Conservation (phyloP, 2,888 invertebrate species). For the Piscicola geometra region DNA sequence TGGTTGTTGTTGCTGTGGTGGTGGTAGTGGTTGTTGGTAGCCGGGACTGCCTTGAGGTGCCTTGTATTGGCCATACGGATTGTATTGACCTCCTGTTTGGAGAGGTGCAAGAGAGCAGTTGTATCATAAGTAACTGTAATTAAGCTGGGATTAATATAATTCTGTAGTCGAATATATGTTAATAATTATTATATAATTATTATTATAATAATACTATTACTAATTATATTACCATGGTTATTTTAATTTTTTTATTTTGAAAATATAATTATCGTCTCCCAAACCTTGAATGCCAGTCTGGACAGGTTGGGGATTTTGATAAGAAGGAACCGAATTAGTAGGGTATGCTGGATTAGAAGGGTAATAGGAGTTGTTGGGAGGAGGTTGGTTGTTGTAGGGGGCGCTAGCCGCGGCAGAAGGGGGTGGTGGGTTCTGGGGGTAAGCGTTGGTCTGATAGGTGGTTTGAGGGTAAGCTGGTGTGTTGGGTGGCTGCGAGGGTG, state of each 20-base stretch:
- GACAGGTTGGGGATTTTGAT: slow-evolving; percentile 1
- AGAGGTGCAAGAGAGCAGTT: too few relatives aligned
- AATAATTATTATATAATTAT: too few relatives aligned
- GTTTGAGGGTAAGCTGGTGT: too few relatives aligned
- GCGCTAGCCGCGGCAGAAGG: background rate
- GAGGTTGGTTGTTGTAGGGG: background rate
- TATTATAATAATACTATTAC: too few relatives aligned
- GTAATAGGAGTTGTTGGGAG: background rate
- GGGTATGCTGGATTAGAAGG: background rate
- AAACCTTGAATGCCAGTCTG: slow-evolving; percentile 20
- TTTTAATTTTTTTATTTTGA: background rate
- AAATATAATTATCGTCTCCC: background rate
- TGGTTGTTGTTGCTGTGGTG: too few relatives aligned
- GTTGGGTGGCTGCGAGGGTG: background rate
- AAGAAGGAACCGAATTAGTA: background rate
- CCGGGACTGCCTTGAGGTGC: background rate
- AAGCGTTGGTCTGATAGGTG: background rate
- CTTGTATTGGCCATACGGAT: slow-evolving; percentile 1
- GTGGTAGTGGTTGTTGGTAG: too few relatives aligned
- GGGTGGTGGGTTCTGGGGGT: background rate
- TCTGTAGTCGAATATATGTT: too few relatives aligned
- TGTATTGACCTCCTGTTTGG: background rate
- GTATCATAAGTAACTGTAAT: too few relatives aligned
- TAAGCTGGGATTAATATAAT: too few relatives aligned
- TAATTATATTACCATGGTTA: background rate